Base-by-base conservation (phyloP, 2,113 vertebrate species). In the Otus sunia region DNA sequence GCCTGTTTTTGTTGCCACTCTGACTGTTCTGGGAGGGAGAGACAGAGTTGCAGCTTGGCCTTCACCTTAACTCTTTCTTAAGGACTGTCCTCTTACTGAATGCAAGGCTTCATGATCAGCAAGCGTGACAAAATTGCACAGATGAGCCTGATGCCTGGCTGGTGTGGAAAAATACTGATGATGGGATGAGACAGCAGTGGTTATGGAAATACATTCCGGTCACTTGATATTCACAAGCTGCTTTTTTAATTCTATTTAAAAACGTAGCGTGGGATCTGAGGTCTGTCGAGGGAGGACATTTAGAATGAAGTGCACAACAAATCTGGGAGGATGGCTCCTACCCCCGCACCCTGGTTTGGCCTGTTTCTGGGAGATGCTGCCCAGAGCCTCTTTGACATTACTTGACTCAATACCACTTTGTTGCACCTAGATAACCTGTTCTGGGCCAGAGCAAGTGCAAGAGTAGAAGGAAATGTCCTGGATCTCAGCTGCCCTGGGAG, bases 181-280 rank as follows among this genome's bases (percentile, higher is more conserved):
- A 62, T 67, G 83, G 80, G 67, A 73, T n/a, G 41, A 91, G 86
- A 60, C 12, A 74, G 50, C 64, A 30, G 47, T 36, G 77, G 73
- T n/a, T 77, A 34, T 58, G 56, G 73, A 71, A 90, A 82, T 19
- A 73, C 69, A 59, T 72, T 86, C 80, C 5, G 0, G 90, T 78
- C 50, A 93, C 62, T 82, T 26, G 90, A 96, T 85, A 91, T 11
- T 58, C 81, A 86, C 66, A 79, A 63, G 87, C 53, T 83, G 66
- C 62, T 62, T 49, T 91, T 94, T 69, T 0, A 86, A 92, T 76
- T 92, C 91, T 88, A 60, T 96, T 94, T 94, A 92, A 80, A 90
- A 92, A 75, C 0, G 1, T 17, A 52, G 36, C 0, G 6, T 79
- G 79, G 83, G 68, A 84, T 87, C 73, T 49, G 79, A 94, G 59